Evolutionary conservation across 1,140 invertebrate species (phyloP), one percentile per base, ranked within the genome.

Genomic region (Ceratina japonica): DNA sequence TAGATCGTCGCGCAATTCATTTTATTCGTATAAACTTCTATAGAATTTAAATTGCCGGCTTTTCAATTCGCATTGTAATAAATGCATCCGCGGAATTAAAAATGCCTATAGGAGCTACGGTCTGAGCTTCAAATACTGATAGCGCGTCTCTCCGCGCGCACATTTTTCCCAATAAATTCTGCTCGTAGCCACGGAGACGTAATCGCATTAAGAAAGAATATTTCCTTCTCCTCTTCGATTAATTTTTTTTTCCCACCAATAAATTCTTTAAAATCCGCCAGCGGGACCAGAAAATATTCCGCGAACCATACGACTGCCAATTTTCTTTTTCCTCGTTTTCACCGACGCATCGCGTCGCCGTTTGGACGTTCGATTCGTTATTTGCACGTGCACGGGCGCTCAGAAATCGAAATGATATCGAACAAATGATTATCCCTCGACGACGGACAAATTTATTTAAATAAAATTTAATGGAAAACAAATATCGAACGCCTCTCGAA

Each of bases 181-280:
- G 24, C 72, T 80, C 56, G 79, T 84, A 78, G 56, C 82, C 79
- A 84, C 79, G 85, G 85, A 84, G 49, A 86, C 84, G 75, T 90
- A 89, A 90, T 90, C 89, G 89, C 81, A 89, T 90, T 88, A 89
- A 75, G 78, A 54, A 63, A 86, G 81, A 81, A 88, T 89, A 87
- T 88, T 87, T 81, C 86, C 84, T 87, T 80, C 78, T 78, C n/a
- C 68, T 63, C 54, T 61, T 78, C 66, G 56, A 54, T n/a, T n/a
- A n/a, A 90, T 88, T 86, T 87, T 77, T 56, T 65, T 44, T 61
- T 37, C 58, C 20, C 15, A 22, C 49, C n/a, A 20, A 59, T 13
- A 52, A 22, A 44, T 44, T 44, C 5, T 44, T 44, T 44, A 44
- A 44, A 44, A 44, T 44, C 37, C 10, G 5, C 37, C 37, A 44